Conservation (phyloP, 2,888 invertebrate genomes). For the Cerastis leucographa region DNA sequence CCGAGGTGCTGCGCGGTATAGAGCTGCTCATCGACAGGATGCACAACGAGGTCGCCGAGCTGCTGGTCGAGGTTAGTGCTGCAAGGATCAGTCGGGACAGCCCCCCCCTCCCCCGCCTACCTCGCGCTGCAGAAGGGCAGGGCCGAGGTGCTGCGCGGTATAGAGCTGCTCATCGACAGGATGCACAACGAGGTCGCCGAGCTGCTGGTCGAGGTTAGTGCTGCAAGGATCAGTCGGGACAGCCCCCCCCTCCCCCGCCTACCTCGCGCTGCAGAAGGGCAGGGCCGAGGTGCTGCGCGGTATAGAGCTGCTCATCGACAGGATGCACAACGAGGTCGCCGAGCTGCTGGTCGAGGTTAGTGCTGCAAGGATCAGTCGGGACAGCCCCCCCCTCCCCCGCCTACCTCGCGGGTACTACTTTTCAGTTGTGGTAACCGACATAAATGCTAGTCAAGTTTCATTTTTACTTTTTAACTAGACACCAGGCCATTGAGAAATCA, state of each 20-base stretch:
- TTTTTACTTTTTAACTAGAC: no score
- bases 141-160: constrained; percentile 97
- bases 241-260: constrained; percentile 89
- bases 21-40: constrained; percentile 99
- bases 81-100: no score
- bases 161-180: constrained; percentile 98
- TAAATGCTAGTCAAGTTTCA: no score
- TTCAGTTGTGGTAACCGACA: no score
- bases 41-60: constrained; percentile 96
- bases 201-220: constrained; percentile 95
- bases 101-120: constrained; percentile 91
- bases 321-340: constrained; percentile 97
- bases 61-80: constrained; percentile 95
- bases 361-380: no score
- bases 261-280: constrained; percentile 96
- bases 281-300: constrained; percentile 98
- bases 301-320: constrained; percentile 98
- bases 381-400: no score
- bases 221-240: no score
- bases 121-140: constrained; percentile 96
- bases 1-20: constrained; percentile 98
- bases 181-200: constrained; percentile 98
- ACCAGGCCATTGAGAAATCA: no score
- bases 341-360: constrained; percentile 97
- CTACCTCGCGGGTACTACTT: constrained; percentile 96